Evolutionary conservation across 1,140 invertebrate genomes (phyloP).

Genomic region (Chlorops oryzae): DNA sequence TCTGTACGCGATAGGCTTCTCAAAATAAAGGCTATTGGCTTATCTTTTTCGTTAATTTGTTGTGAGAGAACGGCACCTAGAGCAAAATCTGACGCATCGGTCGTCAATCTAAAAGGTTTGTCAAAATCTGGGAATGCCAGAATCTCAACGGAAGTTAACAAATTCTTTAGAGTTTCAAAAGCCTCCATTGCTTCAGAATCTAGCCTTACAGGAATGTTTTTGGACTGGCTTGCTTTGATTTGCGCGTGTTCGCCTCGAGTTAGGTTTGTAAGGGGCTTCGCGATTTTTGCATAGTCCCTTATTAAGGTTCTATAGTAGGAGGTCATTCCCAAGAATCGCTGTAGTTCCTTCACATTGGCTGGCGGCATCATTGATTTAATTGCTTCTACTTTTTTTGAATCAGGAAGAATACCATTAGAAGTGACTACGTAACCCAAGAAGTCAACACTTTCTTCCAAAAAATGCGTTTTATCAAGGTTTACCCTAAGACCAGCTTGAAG

Average conservation of each 20-base stretch:
- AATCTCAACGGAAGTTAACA: conserved; percentile 43
- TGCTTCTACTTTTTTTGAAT: conserved; percentile 6
- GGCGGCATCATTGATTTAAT: conserved; percentile 1
- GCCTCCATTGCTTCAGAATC: conserved; percentile 20
- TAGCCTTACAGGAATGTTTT: conserved; percentile 1
- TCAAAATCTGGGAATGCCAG: conserved; percentile 38
- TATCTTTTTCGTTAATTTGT: conserved; percentile 27
- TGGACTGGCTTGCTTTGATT: conserved; percentile 9
- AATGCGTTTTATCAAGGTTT: conserved; percentile 7
- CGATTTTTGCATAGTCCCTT: conserved; percentile 3
- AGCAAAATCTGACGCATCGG: conserved; percentile 26
- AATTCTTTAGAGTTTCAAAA: conserved; percentile 44
- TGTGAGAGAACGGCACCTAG: conserved; percentile 36
- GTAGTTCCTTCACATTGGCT: conserved; percentile 7
- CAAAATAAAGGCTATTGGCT: conserved; percentile 33
- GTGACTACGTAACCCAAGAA: conserved; percentile 5
- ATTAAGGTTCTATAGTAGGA: conserved; percentile 9
- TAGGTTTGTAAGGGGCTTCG: conserved; percentile 7
- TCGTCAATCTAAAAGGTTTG: conserved; percentile 29
- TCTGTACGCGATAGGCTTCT: conserved; percentile 32
- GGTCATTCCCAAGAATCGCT: conserved; percentile 3
- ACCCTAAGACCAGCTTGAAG: conserved; percentile 2
- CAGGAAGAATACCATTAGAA: not conserved
- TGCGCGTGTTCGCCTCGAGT: conserved; percentile 3
- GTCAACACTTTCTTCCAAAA: not conserved